A percentile compares a stretch with the other conserved stretches of the same genome.
Conservation (phyloP, 2,797 vertebrate genomes). For the Cetoscarus ocellatus region DNA sequence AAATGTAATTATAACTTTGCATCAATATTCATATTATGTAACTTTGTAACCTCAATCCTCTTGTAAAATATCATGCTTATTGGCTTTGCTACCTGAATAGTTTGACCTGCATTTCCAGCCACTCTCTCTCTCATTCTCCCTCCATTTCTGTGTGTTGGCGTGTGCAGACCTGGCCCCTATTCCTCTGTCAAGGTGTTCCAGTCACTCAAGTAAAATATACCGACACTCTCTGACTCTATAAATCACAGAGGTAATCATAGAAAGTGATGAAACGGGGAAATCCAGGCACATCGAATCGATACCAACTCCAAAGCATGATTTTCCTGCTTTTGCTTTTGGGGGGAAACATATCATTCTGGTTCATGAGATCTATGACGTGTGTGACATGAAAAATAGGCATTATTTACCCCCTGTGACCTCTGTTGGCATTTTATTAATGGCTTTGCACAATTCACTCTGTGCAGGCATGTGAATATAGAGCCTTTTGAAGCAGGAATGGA, state of each 20-base stretch:
- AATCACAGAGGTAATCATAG: conserved; percentile 63
- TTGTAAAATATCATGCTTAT: too few relatives aligned
- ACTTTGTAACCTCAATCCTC: too few relatives aligned
- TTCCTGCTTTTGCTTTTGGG: conserved; percentile 42
- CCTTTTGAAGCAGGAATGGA: conserved; percentile 7
- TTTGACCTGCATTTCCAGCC: conserved; percentile 12
- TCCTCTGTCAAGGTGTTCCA: conserved; percentile 37
- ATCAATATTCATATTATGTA: too few relatives aligned
- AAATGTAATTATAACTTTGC: too few relatives aligned
- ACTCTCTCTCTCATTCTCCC: neutral
- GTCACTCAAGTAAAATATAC: conserved; percentile 50
- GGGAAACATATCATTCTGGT: conserved; percentile 47
- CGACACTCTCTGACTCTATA: conserved; percentile 39
- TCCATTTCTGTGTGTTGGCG: neutral
- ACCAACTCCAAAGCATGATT: conserved; percentile 44
- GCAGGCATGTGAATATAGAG: conserved; percentile 2
- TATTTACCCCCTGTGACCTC: conserved; percentile 46
- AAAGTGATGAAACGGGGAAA: conserved; percentile 61
- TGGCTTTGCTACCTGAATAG: too few relatives aligned
- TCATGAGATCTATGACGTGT: conserved; percentile 45
- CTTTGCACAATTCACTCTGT: conserved; percentile 11
- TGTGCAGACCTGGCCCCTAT: conserved; percentile 7
- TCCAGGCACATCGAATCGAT: conserved; percentile 55
- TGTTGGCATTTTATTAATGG: conserved; percentile 39
- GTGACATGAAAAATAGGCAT: conserved; percentile 61